phyloP scores from a whole-genome alignment of 2,888 invertebrate genomes.

The Miltochrista miniata region DNA sequence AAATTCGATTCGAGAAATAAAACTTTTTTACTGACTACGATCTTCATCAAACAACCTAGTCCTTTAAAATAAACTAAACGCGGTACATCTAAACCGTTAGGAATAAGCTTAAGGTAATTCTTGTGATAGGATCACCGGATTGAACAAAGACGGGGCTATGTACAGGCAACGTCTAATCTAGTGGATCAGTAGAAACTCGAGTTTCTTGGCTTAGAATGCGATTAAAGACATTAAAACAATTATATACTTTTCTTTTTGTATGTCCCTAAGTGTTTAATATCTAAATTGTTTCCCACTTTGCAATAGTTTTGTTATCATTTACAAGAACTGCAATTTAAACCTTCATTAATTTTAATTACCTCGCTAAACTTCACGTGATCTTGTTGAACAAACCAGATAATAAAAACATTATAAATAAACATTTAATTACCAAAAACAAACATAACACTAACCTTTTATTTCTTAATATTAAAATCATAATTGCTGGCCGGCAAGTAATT shows the following conservation, averaged over 20 bases:
- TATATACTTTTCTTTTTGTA: no score
- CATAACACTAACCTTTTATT: constrained; percentile 7
- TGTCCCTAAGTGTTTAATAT: no score
- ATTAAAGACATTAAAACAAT: no score
- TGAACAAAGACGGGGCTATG: constrained; percentile 19
- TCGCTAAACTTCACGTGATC: neutral
- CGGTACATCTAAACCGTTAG: neutral
- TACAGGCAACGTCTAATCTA: neutral
- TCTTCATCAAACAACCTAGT: no score
- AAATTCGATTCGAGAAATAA: no score
- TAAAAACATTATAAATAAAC: constrained; percentile 5
- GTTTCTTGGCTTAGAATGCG: no score
- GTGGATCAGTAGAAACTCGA: no score
- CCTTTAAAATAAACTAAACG: neutral
- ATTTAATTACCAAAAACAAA: constrained; percentile 1
- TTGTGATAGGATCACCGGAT: constrained; percentile 26
- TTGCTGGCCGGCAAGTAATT: constrained; percentile 7
- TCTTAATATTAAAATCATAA: constrained; percentile 9
- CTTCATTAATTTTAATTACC: neutral
- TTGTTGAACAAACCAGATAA: constrained; percentile 2
- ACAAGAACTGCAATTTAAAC: constrained; percentile 4
- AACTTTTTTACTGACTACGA: no score
- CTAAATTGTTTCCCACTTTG: no score
- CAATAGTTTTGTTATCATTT: neutral
- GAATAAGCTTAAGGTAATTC: constrained; percentile 34